Base-by-base conservation (phyloP, 2,888 invertebrate genomes). In the Emesis castigata region DNA sequence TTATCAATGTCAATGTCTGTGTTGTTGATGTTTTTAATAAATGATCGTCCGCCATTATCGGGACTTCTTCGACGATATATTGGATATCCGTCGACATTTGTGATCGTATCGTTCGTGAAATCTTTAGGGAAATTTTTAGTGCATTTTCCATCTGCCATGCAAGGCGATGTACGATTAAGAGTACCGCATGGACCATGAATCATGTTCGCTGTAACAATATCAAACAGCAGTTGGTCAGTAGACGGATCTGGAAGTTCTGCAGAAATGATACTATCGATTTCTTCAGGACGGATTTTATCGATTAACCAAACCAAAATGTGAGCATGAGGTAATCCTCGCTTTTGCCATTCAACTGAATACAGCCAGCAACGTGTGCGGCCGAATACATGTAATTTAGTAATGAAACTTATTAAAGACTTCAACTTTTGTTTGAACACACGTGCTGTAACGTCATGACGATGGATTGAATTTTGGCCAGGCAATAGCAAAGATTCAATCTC, bases 171-270 rank as follows among this genome's bases (percentile, higher is more conserved):
- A 8, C 69, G 66, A 82, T 91, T 91, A 5, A 87, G 53, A 22
- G n/a, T 69, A 65, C 91, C 92, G 79, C 91, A 91, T 65, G 91
- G 91, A 11, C 91, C 91, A 87, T 93, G 91, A 70, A 89, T 87
- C 89, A 92, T 93, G 70, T 88, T 86, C 80, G 79, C 88, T 0
- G 71, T 86, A 64, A 93, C 89, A 75, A 89, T 82, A 26, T 87
- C 90, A 39, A 39, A 39, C 39, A 39, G 39, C 39, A 39, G 39
- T 39, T 39, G 39, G 39, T 39, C 85, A 71, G 48, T 26, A 20
- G 85, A 72, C 65, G 78, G 82, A 81, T 91, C 83, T 14, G 91
- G 89, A 77, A 74, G 71, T 82, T 39, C 75, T 48, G 70, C 75
- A 75, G 73, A 73, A 75, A 76, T 74, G 39, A 74, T 61, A 69